Evolutionary conservation across 2,797 vertebrate species (phyloP).

Genomic region (Sandelia bainsii): DNA sequence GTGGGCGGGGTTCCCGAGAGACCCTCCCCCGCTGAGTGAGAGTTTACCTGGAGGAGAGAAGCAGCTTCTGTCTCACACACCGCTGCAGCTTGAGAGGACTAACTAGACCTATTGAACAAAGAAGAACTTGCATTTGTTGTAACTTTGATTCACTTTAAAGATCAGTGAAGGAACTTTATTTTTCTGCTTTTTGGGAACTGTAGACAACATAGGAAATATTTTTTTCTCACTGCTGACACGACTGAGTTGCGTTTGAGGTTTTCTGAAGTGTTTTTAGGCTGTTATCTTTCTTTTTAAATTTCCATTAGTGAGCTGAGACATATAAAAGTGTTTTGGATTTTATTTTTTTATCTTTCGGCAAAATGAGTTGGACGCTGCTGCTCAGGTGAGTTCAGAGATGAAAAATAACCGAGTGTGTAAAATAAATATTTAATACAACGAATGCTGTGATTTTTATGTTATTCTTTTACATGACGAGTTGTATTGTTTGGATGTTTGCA

Average conservation of each 20-base stretch:
- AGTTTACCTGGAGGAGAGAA: slow-evolving; percentile 50
- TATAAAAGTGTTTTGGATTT: background rate
- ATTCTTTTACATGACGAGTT: background rate
- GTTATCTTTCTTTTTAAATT: background rate
- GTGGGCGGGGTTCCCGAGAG: slow-evolving; percentile 37
- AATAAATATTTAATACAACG: no score
- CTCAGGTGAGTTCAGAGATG: slow-evolving; percentile 50
- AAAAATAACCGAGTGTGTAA: background rate
- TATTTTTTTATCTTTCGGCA: background rate
- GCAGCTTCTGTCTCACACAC: background rate
- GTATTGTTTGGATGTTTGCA: slow-evolving; percentile 27
- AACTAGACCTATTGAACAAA: no score
- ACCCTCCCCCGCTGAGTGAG: background rate
- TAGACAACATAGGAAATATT: background rate
- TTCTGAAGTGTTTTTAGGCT: background rate
- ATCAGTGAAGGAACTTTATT: background rate
- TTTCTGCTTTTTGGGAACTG: background rate
- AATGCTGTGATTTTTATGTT: no score
- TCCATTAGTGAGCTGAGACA: no score
- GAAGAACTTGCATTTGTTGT: background rate
- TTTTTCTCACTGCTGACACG: background rate
- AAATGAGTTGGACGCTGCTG: slow-evolving; percentile 41
- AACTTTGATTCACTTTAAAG: background rate
- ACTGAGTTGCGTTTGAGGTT: background rate
- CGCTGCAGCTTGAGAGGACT: background rate